Conservation (phyloP, 2,797 vertebrate species). For the Sarcophilus harrisii region DNA sequence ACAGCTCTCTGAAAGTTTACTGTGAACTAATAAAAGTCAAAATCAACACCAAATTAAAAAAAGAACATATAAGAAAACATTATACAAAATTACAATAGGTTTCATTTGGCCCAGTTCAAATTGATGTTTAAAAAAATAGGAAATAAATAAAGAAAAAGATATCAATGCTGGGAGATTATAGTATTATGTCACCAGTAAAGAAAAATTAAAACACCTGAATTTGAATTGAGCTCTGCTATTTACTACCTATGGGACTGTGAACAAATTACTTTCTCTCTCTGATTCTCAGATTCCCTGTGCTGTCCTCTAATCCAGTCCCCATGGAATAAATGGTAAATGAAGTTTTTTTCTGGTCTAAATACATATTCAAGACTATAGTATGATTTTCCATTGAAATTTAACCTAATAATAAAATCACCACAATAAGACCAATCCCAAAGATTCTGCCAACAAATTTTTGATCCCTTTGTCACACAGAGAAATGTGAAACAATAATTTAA, state of each 20-base stretch:
- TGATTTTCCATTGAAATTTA: background rate
- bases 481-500: background rate
- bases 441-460: background rate
- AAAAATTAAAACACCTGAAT: background rate
- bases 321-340: background rate
- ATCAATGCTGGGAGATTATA: background rate
- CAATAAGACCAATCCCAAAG: background rate
- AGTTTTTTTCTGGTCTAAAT: background rate
- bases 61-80: background rate
- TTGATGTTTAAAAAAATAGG: background rate
- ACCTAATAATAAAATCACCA: background rate
- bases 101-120: background rate
- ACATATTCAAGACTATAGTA: background rate
- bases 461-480: background rate
- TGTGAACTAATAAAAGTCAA: background rate
- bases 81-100: background rate
- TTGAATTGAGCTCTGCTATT: background rate
- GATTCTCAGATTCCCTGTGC: background rate
- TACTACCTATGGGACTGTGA: background rate
- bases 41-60: background rate
- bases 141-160: background rate
- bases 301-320: background rate
- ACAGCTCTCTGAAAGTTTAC: background rate
- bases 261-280: background rate
- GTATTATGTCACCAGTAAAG: background rate